Evolutionary conservation across 2,113 vertebrate species (phyloP).

Genomic region (Zosterops lateralis): DNA sequence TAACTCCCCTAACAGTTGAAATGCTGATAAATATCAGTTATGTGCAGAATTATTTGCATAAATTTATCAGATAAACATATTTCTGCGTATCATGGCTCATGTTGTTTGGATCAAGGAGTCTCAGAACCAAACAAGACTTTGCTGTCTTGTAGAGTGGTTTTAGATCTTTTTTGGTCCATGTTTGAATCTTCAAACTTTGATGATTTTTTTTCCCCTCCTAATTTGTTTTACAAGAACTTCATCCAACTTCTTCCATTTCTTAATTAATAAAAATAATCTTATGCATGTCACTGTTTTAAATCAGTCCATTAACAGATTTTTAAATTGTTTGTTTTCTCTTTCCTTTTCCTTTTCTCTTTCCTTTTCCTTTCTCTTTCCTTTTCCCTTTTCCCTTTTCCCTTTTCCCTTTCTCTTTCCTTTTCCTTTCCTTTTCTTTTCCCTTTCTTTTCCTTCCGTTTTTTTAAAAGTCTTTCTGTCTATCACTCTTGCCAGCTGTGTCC

Average conservation of each 20-base stretch:
- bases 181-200: background rate
- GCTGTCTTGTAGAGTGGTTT: background rate
- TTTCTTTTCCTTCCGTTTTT: background rate
- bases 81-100: background rate
- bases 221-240: background rate
- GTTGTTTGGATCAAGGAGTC: background rate
- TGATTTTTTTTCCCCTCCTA: background rate
- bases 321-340: background rate
- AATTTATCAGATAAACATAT: background rate
- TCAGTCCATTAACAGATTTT: background rate
- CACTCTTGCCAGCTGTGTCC: slow-evolving; percentile 51
- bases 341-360: background rate
- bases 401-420: background rate
- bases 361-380: background rate
- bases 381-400: background rate
- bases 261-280: background rate
- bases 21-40: background rate
- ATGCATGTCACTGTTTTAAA: background rate
- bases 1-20: background rate
- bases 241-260: background rate
- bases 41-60: background rate
- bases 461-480: background rate
- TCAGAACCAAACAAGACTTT: background rate
- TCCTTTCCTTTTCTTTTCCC: no score
- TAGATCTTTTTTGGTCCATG: background rate